Conservation (phyloP, 2,888 invertebrate species). For the Gisinianus flammeolus region DNA sequence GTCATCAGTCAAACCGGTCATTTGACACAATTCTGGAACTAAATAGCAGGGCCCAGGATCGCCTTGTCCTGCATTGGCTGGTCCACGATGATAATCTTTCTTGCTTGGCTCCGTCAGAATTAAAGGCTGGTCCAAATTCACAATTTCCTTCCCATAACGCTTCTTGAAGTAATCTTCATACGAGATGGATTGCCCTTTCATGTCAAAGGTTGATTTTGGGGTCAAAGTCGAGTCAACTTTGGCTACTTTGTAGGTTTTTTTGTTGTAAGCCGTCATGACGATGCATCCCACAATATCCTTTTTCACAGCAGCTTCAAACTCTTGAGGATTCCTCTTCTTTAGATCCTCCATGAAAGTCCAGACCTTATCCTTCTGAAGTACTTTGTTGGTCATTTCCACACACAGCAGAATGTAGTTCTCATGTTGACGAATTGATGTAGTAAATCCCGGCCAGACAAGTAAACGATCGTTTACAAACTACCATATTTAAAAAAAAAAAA, state of each 20-base stretch:
- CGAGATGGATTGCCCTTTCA: constrained; percentile 33
- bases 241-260: constrained; percentile 84
- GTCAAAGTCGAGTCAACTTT: constrained; percentile 78
- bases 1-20: constrained; percentile 87
- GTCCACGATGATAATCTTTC: constrained; percentile 75
- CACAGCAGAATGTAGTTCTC: too few relatives aligned
- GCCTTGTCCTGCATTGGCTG: constrained; percentile 62
- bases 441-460: too few relatives aligned
- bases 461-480: too few relatives aligned
- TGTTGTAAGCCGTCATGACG: constrained; percentile 87
- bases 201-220: constrained; percentile 72
- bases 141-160: constrained; percentile 60
- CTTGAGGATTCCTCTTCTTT: not conserved
- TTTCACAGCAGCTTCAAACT: constrained; percentile 60
- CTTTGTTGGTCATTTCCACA: too few relatives aligned
- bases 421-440: too few relatives aligned
- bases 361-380: not conserved
- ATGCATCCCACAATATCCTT: constrained; percentile 65
- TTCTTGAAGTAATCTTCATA: constrained; percentile 48
- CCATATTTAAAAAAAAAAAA: too few relatives aligned
- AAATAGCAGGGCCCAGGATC: constrained; percentile 61
- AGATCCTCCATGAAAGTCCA: constrained; percentile 62
- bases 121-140: constrained; percentile 61
- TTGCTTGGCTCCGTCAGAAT: constrained; percentile 65
- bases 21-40: constrained; percentile 85